A percentile compares a stretch with the other conserved stretches of the same genome.
Evolutionary conservation across 2,888 invertebrate species (phyloP).

Genomic region (Drosophila crucigera): DNA sequence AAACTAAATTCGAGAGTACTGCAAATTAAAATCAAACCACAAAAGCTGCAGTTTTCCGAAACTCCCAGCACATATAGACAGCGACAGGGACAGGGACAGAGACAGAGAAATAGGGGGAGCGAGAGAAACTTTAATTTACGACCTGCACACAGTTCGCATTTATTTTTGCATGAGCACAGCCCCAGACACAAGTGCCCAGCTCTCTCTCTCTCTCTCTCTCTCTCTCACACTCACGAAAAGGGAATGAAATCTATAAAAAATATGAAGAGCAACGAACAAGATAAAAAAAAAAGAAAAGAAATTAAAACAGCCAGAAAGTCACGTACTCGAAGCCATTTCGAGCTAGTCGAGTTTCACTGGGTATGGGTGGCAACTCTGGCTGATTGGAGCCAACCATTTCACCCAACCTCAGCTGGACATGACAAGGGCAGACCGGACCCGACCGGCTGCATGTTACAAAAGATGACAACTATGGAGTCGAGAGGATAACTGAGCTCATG

Average conservation of each 20-base stretch:
- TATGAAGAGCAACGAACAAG: slow-evolving; percentile 24
- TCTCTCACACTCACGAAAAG: slow-evolving; percentile 10
- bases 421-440: slow-evolving; percentile 39
- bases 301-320: slow-evolving; percentile 61
- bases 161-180: slow-evolving; percentile 33
- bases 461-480: slow-evolving; percentile 45
- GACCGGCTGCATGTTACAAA: slow-evolving; percentile 39
- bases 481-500: slow-evolving; percentile 19
- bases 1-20: slow-evolving; percentile 7
- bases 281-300: slow-evolving; percentile 14
- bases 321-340: slow-evolving; percentile 45
- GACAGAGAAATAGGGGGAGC: neutral
- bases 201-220: neutral
- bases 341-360: slow-evolving; percentile 25
- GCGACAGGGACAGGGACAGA: slow-evolving; percentile 20
- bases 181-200: slow-evolving; percentile 16
- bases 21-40: slow-evolving; percentile 39
- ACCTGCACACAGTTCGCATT: slow-evolving; percentile 36
- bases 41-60: slow-evolving; percentile 9
- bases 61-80: slow-evolving; percentile 19
- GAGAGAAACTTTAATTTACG: slow-evolving; percentile 49
- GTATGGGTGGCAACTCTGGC: slow-evolving; percentile 28
- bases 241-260: slow-evolving; percentile 44
- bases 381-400: neutral
- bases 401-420: slow-evolving; percentile 44